A percentile compares a stretch with the other conserved stretches of the same genome.
Evolutionary conservation across 2,113 vertebrate species (phyloP).

Genomic region (Megaceryle maxima): DNA sequence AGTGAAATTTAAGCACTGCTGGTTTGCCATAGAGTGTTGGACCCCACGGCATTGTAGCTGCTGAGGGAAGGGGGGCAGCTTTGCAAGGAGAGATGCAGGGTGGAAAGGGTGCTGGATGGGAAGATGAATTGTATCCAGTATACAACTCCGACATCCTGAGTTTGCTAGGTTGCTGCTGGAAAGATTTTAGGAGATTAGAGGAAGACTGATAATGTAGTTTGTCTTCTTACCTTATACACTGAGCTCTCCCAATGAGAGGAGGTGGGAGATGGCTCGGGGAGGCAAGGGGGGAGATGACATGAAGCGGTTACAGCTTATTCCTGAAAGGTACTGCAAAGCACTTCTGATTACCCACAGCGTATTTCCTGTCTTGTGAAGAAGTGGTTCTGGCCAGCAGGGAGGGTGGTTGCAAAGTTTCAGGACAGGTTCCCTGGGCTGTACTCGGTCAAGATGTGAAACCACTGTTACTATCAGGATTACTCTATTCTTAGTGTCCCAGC

Average conservation of each 20-base stretch:
- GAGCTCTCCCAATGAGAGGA: not conserved
- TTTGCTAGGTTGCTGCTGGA: not conserved
- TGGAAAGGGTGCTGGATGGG: not conserved
- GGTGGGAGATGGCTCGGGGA: not conserved
- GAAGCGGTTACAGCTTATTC: not conserved
- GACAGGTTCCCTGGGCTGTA: not conserved
- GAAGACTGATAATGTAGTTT: not conserved
- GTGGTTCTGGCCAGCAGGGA: not conserved
- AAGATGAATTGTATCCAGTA: not conserved
- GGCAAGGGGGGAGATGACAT: not conserved
- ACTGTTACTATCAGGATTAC: conserved; percentile 36
- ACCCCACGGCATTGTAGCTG: not conserved
- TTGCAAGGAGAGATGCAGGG: not conserved
- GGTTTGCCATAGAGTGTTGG: not conserved
- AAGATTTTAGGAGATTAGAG: not conserved
- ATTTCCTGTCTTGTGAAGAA: not conserved
- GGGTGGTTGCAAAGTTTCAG: not conserved
- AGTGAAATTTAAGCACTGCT: not conserved
- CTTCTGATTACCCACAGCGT: not conserved
- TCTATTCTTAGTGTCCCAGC: conserved; percentile 41
- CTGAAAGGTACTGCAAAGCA: not conserved
- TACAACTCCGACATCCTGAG: not conserved
- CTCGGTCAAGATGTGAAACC: conserved; percentile 14
- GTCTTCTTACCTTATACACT: not conserved
- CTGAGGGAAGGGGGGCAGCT: not conserved